phyloP scores from a whole-genome alignment of 2,797 vertebrate genomes.

The Gallirallus australis region DNA sequence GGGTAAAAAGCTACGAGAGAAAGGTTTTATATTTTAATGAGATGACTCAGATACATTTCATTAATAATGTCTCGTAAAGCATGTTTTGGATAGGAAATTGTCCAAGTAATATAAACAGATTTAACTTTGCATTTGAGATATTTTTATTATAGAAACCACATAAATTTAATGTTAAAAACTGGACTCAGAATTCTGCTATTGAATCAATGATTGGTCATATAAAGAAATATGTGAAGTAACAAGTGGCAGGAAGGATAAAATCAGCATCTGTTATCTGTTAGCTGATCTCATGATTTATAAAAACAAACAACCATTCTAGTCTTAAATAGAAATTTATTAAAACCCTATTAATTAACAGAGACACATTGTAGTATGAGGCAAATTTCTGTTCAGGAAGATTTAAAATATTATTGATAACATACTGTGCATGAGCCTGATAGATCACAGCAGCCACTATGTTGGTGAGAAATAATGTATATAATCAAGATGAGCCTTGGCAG shows the following conservation, averaged over 20 bases:
- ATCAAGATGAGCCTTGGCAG: neutral
- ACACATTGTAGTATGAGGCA: neutral
- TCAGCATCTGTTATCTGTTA: conserved; percentile 35
- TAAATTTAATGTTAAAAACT: neutral
- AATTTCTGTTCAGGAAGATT: neutral
- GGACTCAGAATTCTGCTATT: neutral
- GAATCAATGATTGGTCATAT: neutral
- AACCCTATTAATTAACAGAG: neutral
- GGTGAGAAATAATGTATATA: neutral
- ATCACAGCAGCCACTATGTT: neutral
- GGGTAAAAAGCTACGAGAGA: neutral
- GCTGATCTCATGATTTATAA: neutral
- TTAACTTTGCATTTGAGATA: neutral
- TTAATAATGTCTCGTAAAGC: neutral
- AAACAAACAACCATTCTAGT: conserved; percentile 6
- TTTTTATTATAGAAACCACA: neutral
- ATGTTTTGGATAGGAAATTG: neutral
- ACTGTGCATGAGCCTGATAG: neutral
- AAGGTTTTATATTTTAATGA: neutral
- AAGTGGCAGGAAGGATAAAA: conserved; percentile 3
- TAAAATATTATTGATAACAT: neutral
- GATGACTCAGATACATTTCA: neutral
- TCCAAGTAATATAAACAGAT: neutral
- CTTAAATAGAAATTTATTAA: neutral
- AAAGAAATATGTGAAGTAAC: neutral